Evolutionary conservation across 2,113 vertebrate species (phyloP), one percentile per base, ranked within the genome.

Genomic region (Oreochromis aureus): DNA sequence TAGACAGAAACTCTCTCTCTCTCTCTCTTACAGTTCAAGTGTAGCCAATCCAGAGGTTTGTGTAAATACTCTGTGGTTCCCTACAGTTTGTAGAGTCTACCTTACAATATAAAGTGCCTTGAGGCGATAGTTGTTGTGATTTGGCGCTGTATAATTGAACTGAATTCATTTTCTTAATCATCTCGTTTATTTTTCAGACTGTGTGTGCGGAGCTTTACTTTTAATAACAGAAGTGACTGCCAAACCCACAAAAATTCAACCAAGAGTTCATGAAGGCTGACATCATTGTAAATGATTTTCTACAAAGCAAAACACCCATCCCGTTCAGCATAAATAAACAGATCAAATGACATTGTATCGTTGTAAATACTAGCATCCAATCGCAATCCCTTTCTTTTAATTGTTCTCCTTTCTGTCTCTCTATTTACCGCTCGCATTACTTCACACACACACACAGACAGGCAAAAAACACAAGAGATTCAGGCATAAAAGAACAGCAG

Each of bases 381-480:
- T 18, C 0, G 19, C 66, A 9, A 16, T 59, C 6, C 32, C 61
- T 44, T 79, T 69, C 7, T 18, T 54, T 63, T 86, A 39, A 22
- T 53, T 76, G 19, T 19, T 7, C 30, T 44, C n/a, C 10, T 48
- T 27, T 73, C 13, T 48, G 5, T 36, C 19, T 39, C 13, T 39
- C 51, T 82, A 36, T 80, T 16, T 69, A 81, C 48, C 12, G 11
- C 34, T 13, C 10, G 41, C 85, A 18, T 53, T 81, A 34, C 61
- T 34, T n/a, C 6, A 66, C 10, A 24, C 54, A n/a, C 81, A 30
- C 48, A 86, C 54, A 59, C 41, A 7, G 36, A 82, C 58, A 85
- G 30, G 8, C 69, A 84, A 86, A 89, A 90, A 94, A 81, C 80
- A 89, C 69, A 86, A 81, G 16, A 54, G 73, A 80, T 87, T 73